Evolutionary conservation across 2,113 vertebrate species (phyloP).

Genomic region (Tachysurus fulvidraco): DNA sequence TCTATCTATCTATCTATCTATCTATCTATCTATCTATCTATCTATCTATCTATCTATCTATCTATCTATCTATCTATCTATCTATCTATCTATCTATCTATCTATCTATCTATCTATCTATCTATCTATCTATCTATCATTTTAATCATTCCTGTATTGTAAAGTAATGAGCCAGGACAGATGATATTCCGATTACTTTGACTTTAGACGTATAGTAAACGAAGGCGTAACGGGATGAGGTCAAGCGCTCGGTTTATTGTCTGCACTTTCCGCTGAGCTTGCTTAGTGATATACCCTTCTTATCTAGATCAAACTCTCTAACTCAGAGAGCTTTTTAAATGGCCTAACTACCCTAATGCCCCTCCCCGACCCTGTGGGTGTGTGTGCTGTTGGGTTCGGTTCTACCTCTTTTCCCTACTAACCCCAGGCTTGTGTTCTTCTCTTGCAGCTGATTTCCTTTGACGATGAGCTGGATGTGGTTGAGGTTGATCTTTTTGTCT

Average conservation of each 20-base stretch:
- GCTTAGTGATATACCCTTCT: slow-evolving; percentile 29
- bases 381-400: slow-evolving; percentile 9
- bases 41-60: too few relatives aligned
- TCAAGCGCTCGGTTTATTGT: neutral
- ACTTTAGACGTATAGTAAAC: too few relatives aligned
- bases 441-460: slow-evolving; percentile 92
- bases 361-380: slow-evolving; percentile 13
- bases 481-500: slow-evolving; percentile 88
- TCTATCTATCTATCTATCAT: too few relatives aligned
- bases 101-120: too few relatives aligned
- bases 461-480: slow-evolving; percentile 95
- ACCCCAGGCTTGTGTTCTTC: slow-evolving; percentile 74
- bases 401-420: slow-evolving; percentile 64
- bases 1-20: too few relatives aligned
- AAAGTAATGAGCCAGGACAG: too few relatives aligned
- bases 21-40: too few relatives aligned
- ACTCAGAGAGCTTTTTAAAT: neutral
- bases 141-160: too few relatives aligned
- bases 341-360: slow-evolving; percentile 12
- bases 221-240: too few relatives aligned
- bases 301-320: neutral
- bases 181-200: too few relatives aligned
- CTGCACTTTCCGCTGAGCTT: slow-evolving; percentile 13
- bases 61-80: too few relatives aligned
- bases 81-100: too few relatives aligned